phyloP scores from a whole-genome alignment of 2,888 invertebrate species.

The Machimus atricapillus region DNA sequence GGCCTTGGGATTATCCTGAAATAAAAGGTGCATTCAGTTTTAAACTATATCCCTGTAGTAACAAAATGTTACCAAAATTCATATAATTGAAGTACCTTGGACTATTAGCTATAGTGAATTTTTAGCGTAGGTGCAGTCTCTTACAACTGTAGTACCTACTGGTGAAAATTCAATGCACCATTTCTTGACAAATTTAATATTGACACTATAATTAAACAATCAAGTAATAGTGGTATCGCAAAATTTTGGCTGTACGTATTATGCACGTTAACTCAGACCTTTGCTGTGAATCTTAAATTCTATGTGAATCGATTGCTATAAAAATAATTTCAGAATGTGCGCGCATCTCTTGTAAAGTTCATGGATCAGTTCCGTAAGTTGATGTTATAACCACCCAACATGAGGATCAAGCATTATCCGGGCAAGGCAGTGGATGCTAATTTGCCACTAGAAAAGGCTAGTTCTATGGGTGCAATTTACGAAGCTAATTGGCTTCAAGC shows the following conservation, averaged over 20 bases:
- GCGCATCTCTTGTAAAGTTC: not conserved
- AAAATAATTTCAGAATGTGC: not conserved
- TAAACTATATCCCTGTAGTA: too few relatives aligned
- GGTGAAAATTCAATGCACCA: too few relatives aligned
- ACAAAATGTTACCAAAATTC: too few relatives aligned
- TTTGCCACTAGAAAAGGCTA: slow-evolving; percentile 73
- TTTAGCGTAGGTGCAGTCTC: too few relatives aligned
- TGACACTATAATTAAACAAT: too few relatives aligned
- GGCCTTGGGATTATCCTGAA: too few relatives aligned
- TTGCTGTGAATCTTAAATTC: not conserved
- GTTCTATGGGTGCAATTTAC: slow-evolving; percentile 77
- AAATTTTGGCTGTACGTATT: not conserved
- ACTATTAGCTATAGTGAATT: too few relatives aligned
- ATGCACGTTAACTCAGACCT: not conserved
- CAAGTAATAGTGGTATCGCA: not conserved
- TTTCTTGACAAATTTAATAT: too few relatives aligned
- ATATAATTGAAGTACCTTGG: too few relatives aligned
- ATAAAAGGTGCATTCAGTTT: too few relatives aligned
- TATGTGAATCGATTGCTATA: not conserved
- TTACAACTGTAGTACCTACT: too few relatives aligned
- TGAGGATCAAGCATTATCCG: slow-evolving; percentile 87
- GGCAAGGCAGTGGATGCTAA: slow-evolving; percentile 79
- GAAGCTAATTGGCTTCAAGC: slow-evolving; percentile 86
- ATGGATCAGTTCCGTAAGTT: not conserved
- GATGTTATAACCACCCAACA: not conserved